These are phyloP conservation scores for Girardia tigrina DNA, from an alignment of 2,888 invertebrate genomes.

Conservation along the genomic window DNA sequence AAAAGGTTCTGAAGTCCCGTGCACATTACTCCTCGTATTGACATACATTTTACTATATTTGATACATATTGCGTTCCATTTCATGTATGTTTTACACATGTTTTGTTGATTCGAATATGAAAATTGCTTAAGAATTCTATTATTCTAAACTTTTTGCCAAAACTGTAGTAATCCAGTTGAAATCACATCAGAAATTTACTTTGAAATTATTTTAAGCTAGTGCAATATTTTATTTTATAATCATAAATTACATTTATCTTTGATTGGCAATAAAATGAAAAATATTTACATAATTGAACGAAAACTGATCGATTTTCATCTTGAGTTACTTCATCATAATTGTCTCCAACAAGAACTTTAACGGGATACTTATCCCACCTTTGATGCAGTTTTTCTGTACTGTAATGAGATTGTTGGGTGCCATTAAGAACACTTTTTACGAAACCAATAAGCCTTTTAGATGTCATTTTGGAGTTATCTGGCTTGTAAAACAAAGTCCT, in stretches of 20 bases:
- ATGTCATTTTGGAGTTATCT: not conserved
- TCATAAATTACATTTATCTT: not conserved
- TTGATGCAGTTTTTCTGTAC: not conserved
- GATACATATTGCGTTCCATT: no score
- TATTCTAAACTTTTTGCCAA: no score
- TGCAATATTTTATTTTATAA: not conserved
- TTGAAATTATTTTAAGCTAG: not conserved
- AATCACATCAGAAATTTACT: no score
- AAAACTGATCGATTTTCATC: not conserved
- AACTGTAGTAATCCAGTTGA: no score
- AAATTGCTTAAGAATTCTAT: no score
- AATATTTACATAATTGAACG: not conserved
- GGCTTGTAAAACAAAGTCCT: not conserved
- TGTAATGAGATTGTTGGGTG: not conserved
- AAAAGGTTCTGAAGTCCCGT: no score
- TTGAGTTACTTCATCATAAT: conserved; percentile 4
- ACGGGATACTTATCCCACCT: not conserved
- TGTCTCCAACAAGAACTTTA: not conserved
- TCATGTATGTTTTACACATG: no score
- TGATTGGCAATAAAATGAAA: not conserved
- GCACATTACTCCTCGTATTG: no score
- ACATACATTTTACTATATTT: no score
- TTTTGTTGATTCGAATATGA: no score
- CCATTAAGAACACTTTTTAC: not conserved
- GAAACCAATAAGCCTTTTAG: not conserved